Base-by-base conservation (phyloP, 1,140 invertebrate genomes). In the Drosophila parvula region DNA sequence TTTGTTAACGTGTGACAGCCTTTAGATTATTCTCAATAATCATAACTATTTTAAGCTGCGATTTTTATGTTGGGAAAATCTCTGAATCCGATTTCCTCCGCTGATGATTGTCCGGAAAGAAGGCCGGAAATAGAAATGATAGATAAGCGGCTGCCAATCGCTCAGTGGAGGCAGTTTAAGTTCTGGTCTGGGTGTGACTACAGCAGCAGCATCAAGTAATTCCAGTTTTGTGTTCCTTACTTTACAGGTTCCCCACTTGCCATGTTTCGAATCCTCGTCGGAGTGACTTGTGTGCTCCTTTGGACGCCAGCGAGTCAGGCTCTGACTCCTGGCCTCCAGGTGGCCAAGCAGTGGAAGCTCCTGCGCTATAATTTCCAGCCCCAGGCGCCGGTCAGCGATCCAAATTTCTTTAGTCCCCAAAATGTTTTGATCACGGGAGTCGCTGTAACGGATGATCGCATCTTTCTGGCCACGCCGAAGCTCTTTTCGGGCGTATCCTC, bases 391-490 rank as follows among this genome's bases (percentile, higher is more conserved):
- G 91, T 91, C 4, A 93, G 93, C 32, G 78, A 94, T 47, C 92
- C 93, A 43, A 93, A 93, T 57, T 96, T 94, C 88, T 92, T 76
- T 27, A 95, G 94, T 77, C 94, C 95, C 0, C 94, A 96, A 80
- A 96, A 96, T 83, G 94, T 95, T 0, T 94, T 96, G 2, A 94
- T 95, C 8, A 97, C 96, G 0, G 96, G 96, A 3, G 81, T 97
- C 41, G 96, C 96, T 74, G 92, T 97, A 2, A 93, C 93, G 2
- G 94, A 94, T 91, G 94, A 96, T 69, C 93, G 94, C 62, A 93
- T 97, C n/a, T 97, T 96, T 80, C 48, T 97, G 3, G 93, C 95
- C 2, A 94, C 94, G 0, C 96, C 96, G 0, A 93, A 96, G 55
- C 89, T 97, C 1, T 93, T 95, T 16, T 93, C 94, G 0, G 96